Conservation (phyloP, 2,113 vertebrate species). For the Excalfactoria chinensis region DNA sequence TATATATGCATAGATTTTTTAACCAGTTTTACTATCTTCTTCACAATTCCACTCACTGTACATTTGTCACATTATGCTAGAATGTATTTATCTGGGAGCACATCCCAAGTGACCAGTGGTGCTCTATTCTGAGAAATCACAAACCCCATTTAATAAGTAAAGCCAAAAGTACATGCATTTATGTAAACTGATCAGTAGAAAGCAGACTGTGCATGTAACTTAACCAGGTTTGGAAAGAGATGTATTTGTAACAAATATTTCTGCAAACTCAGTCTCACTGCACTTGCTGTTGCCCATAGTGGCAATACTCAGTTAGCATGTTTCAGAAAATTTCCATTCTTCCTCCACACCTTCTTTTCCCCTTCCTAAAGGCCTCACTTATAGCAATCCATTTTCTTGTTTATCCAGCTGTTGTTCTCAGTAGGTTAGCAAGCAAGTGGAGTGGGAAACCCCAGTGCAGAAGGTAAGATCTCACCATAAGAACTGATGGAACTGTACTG, state of each 20-base stretch:
- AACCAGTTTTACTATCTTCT: background rate
- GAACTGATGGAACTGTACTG: background rate
- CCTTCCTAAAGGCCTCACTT: background rate
- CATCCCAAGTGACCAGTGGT: background rate
- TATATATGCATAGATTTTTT: background rate
- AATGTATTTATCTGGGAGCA: background rate
- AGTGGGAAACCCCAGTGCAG: background rate
- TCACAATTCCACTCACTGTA: background rate
- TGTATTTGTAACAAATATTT: background rate
- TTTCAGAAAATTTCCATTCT: background rate
- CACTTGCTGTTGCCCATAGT: background rate
- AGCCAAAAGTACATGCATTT: background rate
- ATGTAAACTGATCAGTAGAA: background rate
- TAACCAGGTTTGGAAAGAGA: background rate
- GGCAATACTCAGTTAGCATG: background rate
- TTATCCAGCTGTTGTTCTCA: background rate
- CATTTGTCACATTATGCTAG: background rate
- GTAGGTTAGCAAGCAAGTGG: background rate
- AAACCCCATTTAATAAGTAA: background rate
- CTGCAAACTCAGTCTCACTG: background rate
- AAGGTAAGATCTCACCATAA: background rate
- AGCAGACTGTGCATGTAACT: background rate
- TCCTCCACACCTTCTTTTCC: background rate
- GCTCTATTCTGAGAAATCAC: background rate
- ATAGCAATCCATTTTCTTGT: background rate